Base-by-base conservation (phyloP, 37 sponge, comb jelly and placozoan species). In the Beroe forskalii region DNA sequence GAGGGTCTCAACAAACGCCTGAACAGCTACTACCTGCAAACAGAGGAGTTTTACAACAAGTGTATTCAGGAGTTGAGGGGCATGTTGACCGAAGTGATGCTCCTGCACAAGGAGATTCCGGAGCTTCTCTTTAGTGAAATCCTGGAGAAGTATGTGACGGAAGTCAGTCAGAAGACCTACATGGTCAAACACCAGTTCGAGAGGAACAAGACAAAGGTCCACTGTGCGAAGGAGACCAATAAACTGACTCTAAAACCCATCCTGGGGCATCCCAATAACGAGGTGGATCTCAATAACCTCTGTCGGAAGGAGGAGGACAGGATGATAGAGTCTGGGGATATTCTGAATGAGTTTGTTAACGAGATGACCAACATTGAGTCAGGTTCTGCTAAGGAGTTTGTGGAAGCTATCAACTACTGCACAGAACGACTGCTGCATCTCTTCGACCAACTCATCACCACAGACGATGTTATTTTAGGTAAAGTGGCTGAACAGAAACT, bases 281-380 rank as follows among this genome's bases (percentile, higher is more conserved):
- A 80, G 42, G 48, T 80, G 1, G 86, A 80, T 44, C 43, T 80
- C 48, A 80, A 80, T 24, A 80, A 80, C 42, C 86, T 80, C 48
- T 80, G 86, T 43, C 40, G 44, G 48, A 80, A 25, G 27, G 86
- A 80, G 55, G 86, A 80, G 27, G 86, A 41, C 42, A 80, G 86
- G 55, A 37, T 37, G 37, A 20, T 80, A 38, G 44, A 80, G 4
- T 80, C 86, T 14, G 55, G 86, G 4, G 86, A 80, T 27, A 31
- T 44, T 44, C 86, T 80, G 20, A 42, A 80, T 44, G 55, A 80
- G 55, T 80, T 33, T 31, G 20, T 38, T 48, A 80, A 80, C 86
- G 86, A 80, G 27, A 35, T 80, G 86, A 80, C 86, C 55, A 80
- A 80, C 86, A 80, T 37, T 28, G 86, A 80, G 27, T n/a, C 40